Evolutionary conservation across 2,888 invertebrate species (phyloP), one percentile per base, ranked within the genome.

Genomic region (Eristalis tenax): DNA sequence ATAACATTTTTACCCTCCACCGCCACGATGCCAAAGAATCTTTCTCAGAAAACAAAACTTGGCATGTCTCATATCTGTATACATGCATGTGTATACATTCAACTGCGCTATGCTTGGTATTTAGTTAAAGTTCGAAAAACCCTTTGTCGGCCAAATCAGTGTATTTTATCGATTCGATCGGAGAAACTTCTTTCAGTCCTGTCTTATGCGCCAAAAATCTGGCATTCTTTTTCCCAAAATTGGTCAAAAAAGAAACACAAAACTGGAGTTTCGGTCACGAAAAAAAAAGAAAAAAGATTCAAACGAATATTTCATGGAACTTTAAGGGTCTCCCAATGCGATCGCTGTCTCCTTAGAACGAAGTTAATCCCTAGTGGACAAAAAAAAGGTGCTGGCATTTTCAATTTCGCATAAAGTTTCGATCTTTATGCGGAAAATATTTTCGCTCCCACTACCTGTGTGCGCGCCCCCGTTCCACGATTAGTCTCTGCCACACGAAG

Each of bases 91-190:
- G 18, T 57, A 59, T 22, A 59, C 8, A 22, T 26, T 35, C 8
- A 18, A 18, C 50, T 18, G 50, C 10, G 18, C 50, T 50, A 50
- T 18, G 50, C 50, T 50, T 50, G 50, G 50, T 50, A 50, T 50
- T 50, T 50, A 50, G 50, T 50, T 50, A 50, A 59, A 59, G 23
- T 13, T 5, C 11, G 13, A 59, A 23, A 26, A 59, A 59, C 59
- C 26, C 59, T 59, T 59, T 59, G 59, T 59, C 59, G 59, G 59
- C 23, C 26, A 28, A 59, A 65, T 76, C 85, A 81, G 82, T 65
- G 59, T 56, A 74, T 70, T 82, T 78, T 74, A 85, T 85, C 81
- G 85, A 85, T 85, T 74, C 74, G 68, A 81, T 82, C 70, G 74
- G 61, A 68, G 32, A 35, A 64, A 40, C 81, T 76, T 64, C 68